Evolutionary conservation across 2,888 invertebrate genomes (phyloP), one percentile per base, ranked within the genome.

Genomic region (Diarsia mendica): DNA sequence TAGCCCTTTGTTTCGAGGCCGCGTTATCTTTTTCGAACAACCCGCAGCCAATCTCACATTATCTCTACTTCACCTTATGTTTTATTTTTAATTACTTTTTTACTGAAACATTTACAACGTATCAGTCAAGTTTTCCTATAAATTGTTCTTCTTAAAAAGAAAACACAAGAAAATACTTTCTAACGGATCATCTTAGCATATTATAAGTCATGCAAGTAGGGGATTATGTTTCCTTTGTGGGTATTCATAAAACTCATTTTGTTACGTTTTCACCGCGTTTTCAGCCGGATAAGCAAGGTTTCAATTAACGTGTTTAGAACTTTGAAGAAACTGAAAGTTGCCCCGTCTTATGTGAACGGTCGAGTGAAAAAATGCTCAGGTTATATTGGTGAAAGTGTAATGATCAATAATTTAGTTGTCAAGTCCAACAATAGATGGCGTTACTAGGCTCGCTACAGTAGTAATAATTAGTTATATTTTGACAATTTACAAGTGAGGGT

Each of bases 221-320:
- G 87, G 85, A 84, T 89, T 84, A 85, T 80, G 39, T 78, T 68
- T 80, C 80, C 79, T 85, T 91, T 88, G 89, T 89, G 77, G 82
- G 79, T 82, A 72, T 85, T 85, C 75, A 68, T 75, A 86, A 89
- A 90, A 88, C 86, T 89, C 83, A 85, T 88, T 82, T 79, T 70
- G 85, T 86, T 85, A 86, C 80, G 66, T 88, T 90, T 87, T 87
- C 80, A 80, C 87, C 83, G 85, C 70, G 77, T 85, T 77, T 86
- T 79, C 85, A 83, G 76, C 77, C 73, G 87, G 78, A 81, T 88
- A 87, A 85, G 82, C 88, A 89, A 85, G 82, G 82, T 89, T 92
- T 91, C 88, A 89, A 91, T 91, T 90, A 90, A 82, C 67, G 79
- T 82, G 76, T 44, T 85, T 67, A 70, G 77, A 87, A 89, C 85